A percentile compares a stretch with the other conserved stretches of the same genome.
These are phyloP conservation scores for Cherax quadricarinatus DNA, from an alignment of 1,140 invertebrate species.

Conservation along the genomic window DNA sequence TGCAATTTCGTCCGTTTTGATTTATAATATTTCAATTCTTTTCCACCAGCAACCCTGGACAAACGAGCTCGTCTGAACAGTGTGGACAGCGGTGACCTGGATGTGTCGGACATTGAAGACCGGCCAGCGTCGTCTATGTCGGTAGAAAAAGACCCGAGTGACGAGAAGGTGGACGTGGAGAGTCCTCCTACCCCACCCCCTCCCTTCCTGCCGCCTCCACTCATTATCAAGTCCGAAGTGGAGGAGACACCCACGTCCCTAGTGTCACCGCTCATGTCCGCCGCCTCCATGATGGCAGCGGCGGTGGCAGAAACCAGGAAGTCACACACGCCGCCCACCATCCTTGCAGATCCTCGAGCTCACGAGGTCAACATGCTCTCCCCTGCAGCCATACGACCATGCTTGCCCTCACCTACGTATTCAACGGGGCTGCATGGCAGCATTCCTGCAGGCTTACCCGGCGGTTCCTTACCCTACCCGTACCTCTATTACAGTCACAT, in stretches of 20 bases:
- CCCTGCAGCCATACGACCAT: constrained; percentile 53
- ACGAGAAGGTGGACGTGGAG: constrained; percentile 73
- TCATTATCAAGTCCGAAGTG: constrained; percentile 59
- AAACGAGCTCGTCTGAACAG: constrained; percentile 70
- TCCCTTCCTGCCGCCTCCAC: constrained; percentile 68
- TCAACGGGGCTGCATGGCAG: constrained; percentile 59
- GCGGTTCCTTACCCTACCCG: constrained; percentile 65
- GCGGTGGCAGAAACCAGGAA: constrained; percentile 20
- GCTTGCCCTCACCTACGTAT: constrained; percentile 68
- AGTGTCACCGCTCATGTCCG: constrained; percentile 50
- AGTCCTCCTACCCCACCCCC: constrained; percentile 71
- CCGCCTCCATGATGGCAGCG: constrained; percentile 50
- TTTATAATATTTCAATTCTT: background rate
- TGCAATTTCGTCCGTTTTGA: background rate
- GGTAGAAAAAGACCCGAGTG: constrained; percentile 68
- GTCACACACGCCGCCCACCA: constrained; percentile 12
- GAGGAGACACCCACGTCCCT: constrained; percentile 58
- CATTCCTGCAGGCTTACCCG: constrained; percentile 41
- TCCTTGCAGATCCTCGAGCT: constrained; percentile 20
- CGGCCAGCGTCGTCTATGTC: constrained; percentile 72
- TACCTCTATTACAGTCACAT: constrained; percentile 73
- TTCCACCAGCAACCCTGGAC: constrained; percentile 60
- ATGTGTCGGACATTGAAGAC: constrained; percentile 67
- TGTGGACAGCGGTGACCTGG: constrained; percentile 68
- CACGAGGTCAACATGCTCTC: constrained; percentile 50